phyloP scores from a whole-genome alignment of 2,797 vertebrate genomes.

The Molossus alvarezi region DNA sequence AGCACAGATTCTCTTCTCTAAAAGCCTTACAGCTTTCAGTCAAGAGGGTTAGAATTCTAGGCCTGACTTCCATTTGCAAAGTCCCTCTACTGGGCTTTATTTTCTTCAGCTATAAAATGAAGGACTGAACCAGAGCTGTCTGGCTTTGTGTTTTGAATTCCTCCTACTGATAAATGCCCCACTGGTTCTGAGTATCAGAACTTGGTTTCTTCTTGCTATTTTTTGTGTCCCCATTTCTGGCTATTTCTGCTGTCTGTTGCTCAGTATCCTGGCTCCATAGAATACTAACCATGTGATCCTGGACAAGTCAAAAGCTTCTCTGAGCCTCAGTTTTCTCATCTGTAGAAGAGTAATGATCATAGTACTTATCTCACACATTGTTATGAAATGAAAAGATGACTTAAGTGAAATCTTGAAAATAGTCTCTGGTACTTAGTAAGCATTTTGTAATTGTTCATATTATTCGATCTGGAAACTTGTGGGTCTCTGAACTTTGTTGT shows the following conservation, averaged over 20 bases:
- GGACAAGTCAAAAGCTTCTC: constrained; percentile 24
- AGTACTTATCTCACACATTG: neutral
- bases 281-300: neutral
- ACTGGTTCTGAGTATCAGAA: neutral
- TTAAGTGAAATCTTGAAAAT: neutral
- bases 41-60: constrained; percentile 22
- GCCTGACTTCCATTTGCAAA: neutral
- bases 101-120: constrained; percentile 56
- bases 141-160: constrained; percentile 39
- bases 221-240: constrained; percentile 13
- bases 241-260: neutral
- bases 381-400: constrained; percentile 35
- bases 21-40: neutral
- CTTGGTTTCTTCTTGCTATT: constrained; percentile 30
- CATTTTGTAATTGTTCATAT: neutral
- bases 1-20: neutral
- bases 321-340: constrained; percentile 50
- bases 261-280: neutral
- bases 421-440: neutral
- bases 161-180: neutral
- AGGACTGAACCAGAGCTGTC: neutral
- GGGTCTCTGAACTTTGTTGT: neutral
- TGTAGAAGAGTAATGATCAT: neutral
- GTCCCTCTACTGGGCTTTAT: neutral
- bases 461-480: neutral